Percentiles rank a stretch among this genome's conserved stretches.
Evolutionary conservation across 2,888 invertebrate genomes (phyloP).

Genomic region (Acleris literana): DNA sequence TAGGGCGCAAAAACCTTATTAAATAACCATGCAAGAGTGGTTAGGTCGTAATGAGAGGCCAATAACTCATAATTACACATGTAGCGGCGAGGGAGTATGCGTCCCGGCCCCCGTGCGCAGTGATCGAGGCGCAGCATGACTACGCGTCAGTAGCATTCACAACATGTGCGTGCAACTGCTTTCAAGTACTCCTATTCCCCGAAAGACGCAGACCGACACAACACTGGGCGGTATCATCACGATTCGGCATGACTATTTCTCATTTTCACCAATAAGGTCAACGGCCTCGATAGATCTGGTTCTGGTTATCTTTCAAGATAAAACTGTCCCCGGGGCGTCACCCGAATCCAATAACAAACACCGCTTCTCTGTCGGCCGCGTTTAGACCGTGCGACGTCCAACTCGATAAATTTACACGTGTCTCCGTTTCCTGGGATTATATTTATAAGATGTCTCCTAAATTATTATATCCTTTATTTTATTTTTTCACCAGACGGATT

Average conservation of each 20-base stretch:
- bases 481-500: neutral
- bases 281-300: conserved; percentile 55
- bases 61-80: conserved; percentile 50
- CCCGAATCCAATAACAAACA: conserved; percentile 61
- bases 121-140: conserved; percentile 44
- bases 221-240: neutral
- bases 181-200: conserved; percentile 42
- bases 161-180: conserved; percentile 45
- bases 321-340: conserved; percentile 58
- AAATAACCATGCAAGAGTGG: conserved; percentile 47
- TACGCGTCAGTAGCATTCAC: conserved; percentile 44
- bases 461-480: conserved; percentile 29
- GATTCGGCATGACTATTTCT: conserved; percentile 13
- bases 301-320: conserved; percentile 63
- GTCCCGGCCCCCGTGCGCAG: conserved; percentile 42
- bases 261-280: conserved; percentile 51
- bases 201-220: conserved; percentile 40
- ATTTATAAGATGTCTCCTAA: conserved; percentile 43
- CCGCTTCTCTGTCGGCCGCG: conserved; percentile 54
- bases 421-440: conserved; percentile 64
- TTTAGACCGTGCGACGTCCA: conserved; percentile 54
- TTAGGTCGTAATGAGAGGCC: conserved; percentile 41
- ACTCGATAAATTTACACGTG: conserved; percentile 56
- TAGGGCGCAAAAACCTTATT: conserved; percentile 59
- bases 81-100: conserved; percentile 41